Conservation (phyloP, 2,888 invertebrate genomes). For the Selenia dentaria region DNA sequence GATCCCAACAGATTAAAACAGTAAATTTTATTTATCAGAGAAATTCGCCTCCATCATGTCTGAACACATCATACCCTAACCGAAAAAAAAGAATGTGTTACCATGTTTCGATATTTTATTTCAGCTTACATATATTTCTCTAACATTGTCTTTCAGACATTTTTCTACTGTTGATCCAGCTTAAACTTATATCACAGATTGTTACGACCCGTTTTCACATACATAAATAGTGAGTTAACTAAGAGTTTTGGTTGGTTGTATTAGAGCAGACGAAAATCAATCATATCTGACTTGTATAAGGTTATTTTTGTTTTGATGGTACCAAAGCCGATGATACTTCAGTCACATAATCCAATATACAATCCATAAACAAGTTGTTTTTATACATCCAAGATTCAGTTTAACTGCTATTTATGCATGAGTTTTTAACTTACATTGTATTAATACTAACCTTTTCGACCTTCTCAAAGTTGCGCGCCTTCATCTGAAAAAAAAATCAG, state of each 20-base stretch:
- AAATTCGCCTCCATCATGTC: constrained; percentile 79
- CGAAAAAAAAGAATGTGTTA: constrained; percentile 70
- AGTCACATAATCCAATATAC: no score
- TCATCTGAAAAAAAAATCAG: constrained; percentile 88
- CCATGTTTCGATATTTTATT: constrained; percentile 59
- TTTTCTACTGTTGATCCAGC: constrained; percentile 15
- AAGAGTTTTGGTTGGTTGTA: no score
- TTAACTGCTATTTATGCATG: neutral
- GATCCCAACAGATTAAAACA: no score
- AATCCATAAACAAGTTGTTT: no score
- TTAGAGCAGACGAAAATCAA: no score
- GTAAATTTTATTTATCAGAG: constrained; percentile 51
- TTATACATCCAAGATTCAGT: no score
- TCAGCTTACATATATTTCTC: constrained; percentile 44
- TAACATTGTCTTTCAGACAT: constrained; percentile 8
- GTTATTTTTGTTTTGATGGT: no score
- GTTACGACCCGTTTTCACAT: neutral
- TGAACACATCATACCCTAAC: constrained; percentile 78
- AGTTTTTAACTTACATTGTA: constrained; percentile 42
- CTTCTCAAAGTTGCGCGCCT: constrained; percentile 97
- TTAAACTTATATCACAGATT: constrained; percentile 8
- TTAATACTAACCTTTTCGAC: constrained; percentile 97
- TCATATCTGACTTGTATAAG: no score
- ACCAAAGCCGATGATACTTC: no score
- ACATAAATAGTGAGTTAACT: constrained; percentile 2